Conservation (phyloP, 1,140 invertebrate genomes). For the Diorhabda carinulata region DNA sequence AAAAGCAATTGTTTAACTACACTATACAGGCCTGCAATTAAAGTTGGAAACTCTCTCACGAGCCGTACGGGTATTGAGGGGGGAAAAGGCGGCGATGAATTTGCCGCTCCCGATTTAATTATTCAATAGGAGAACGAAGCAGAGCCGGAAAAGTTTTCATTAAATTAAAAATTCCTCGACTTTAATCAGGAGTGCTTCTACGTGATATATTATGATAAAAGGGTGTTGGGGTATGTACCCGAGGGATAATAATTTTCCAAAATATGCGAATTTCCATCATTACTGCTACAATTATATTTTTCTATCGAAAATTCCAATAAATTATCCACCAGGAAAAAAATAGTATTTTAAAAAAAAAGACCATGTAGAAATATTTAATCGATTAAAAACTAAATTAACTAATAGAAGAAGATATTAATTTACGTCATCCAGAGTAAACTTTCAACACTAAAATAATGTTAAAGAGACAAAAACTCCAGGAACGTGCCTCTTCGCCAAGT, state of each 20-base stretch:
- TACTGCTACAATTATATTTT: neutral
- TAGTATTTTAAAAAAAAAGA: neutral
- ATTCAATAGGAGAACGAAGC: constrained; percentile 2
- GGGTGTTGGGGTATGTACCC: neutral
- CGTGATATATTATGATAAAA: constrained; percentile 1
- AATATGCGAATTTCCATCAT: constrained; percentile 1
- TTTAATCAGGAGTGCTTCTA: neutral
- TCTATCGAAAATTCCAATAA: neutral
- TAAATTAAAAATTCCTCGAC: constrained; percentile 2
- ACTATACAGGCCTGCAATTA: constrained; percentile 2
- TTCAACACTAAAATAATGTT: neutral
- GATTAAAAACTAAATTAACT: neutral
- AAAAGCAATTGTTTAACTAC: constrained; percentile 2
- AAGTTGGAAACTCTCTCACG: constrained; percentile 1
- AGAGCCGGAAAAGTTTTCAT: constrained; percentile 2
- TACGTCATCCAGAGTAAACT: neutral
- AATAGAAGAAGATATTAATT: neutral
- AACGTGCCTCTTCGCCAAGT: constrained; percentile 26
- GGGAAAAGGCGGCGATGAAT: neutral
- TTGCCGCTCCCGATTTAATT: constrained; percentile 1
- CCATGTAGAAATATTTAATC: neutral
- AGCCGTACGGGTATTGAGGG: neutral
- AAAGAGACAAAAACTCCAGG: neutral
- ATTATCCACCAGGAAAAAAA: neutral
- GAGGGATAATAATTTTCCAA: neutral